phyloP scores from a whole-genome alignment of 2,113 vertebrate species.

The Sapayoa aenigma region DNA sequence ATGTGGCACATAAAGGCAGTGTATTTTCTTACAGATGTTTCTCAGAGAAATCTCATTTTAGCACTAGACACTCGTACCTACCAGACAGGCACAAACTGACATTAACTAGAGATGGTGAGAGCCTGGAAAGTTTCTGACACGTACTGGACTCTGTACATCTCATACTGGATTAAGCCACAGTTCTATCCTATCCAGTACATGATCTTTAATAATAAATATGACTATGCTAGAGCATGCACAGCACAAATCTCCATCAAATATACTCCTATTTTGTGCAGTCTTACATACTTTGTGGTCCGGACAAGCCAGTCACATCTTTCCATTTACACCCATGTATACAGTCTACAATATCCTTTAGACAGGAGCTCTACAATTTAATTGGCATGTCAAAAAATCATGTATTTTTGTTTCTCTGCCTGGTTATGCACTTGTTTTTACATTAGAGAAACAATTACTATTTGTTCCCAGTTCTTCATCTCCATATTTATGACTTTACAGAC shows the following conservation, averaged over 20 bases:
- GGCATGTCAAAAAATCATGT: neutral
- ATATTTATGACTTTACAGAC: neutral
- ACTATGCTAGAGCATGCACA: neutral
- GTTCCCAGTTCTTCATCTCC: neutral
- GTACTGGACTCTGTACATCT: neutral
- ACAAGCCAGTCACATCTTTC: neutral
- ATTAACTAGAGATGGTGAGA: neutral
- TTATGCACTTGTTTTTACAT: neutral
- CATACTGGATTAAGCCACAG: neutral
- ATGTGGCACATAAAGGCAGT: neutral
- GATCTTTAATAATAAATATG: neutral
- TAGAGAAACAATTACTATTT: neutral
- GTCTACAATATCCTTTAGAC: neutral
- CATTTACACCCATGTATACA: neutral
- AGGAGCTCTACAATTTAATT: neutral
- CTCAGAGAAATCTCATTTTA: neutral
- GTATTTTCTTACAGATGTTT: neutral
- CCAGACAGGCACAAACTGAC: neutral
- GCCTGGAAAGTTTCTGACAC: neutral
- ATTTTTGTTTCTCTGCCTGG: neutral
- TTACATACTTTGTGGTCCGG: accelerated
- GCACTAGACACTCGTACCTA: neutral
- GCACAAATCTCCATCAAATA: neutral
- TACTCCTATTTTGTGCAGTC: neutral
- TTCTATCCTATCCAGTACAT: neutral